These are phyloP conservation scores for Drymodes brunneopygia DNA, from an alignment of 2,113 vertebrate species.

Conservation along the genomic window DNA sequence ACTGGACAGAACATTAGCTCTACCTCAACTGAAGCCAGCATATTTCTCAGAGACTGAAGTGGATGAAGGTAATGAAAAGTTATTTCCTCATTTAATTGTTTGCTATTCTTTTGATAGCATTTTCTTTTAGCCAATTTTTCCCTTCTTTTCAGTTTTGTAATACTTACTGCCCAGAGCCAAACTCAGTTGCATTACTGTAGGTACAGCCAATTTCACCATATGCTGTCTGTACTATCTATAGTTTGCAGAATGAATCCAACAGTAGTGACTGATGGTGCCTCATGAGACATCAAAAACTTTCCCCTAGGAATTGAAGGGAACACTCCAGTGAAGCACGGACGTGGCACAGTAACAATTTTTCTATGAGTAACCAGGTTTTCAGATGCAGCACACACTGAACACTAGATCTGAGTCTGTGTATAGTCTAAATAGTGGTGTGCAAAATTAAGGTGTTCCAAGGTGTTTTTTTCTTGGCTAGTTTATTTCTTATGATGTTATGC, in stretches of 20 bases:
- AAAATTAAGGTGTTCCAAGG: not conserved
- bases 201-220: not conserved
- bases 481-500: not conserved
- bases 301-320: not conserved
- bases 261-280: not conserved
- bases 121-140: not conserved
- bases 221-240: not conserved
- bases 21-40: not conserved
- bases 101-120: not conserved
- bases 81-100: not conserved
- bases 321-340: not conserved
- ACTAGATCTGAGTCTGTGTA: not conserved
- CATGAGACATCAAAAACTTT: not conserved
- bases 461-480: not conserved
- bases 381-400: not conserved
- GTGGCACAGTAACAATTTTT: not conserved
- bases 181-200: not conserved
- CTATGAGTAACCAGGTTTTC: not conserved
- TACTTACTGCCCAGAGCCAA: fast-evolving
- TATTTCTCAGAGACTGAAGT: not conserved
- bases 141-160: not conserved
- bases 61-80: not conserved
- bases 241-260: not conserved
- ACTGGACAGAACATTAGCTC: not conserved
- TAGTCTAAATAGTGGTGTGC: not conserved